Conservation (phyloP, 2,888 invertebrate species). For the Tetragonisca angustula region DNA sequence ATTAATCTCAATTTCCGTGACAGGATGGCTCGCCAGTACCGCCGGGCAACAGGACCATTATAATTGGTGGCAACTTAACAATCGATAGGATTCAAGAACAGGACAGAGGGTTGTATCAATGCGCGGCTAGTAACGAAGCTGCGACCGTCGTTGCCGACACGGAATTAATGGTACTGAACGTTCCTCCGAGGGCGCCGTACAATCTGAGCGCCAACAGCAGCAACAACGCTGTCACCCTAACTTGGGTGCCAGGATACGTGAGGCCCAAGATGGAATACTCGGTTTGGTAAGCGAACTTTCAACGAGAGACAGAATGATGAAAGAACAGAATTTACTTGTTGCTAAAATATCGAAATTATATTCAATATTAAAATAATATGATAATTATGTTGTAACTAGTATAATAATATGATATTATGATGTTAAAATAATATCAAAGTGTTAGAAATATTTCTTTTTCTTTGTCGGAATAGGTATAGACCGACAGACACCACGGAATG, state of each 20-base stretch:
- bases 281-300: constrained; percentile 87
- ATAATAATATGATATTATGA: too few relatives aligned
- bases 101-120: constrained; percentile 94
- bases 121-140: constrained; percentile 94
- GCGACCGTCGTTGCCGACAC: constrained; percentile 92
- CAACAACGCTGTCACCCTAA: constrained; percentile 89
- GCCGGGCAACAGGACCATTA: constrained; percentile 86
- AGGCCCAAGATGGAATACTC: constrained; percentile 92
- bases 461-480: constrained; percentile 86
- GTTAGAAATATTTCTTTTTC: too few relatives aligned
- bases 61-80: constrained; percentile 92
- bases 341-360: too few relatives aligned
- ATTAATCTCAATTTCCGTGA: neutral
- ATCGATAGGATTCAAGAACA: constrained; percentile 92
- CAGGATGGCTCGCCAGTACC: constrained; percentile 90
- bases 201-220: constrained; percentile 92
- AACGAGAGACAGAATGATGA: too few relatives aligned
- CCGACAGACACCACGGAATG: constrained; percentile 91
- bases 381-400: too few relatives aligned
- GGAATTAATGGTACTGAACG: constrained; percentile 93
- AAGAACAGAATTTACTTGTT: too few relatives aligned
- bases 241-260: constrained; percentile 93
- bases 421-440: too few relatives aligned
- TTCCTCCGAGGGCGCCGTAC: constrained; percentile 95
- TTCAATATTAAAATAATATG: too few relatives aligned